Evolutionary conservation across 2,113 vertebrate species (phyloP).

Genomic region (Suncus etruscus): DNA sequence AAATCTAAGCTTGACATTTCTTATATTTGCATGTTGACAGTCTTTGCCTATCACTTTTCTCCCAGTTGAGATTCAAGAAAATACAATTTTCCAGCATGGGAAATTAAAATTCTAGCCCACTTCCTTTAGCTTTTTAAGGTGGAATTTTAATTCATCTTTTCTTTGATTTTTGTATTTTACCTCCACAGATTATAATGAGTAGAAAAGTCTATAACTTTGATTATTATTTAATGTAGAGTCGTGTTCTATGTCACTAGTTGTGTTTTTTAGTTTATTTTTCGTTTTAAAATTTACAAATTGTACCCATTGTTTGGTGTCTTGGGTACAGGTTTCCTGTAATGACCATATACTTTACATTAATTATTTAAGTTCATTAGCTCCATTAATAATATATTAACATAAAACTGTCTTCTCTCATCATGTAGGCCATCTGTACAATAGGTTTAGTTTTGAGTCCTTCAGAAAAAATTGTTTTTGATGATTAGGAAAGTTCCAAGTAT

Average conservation of each 20-base stretch:
- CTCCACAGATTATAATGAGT: not conserved
- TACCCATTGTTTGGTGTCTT: constrained; percentile 10
- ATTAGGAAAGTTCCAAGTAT: not conserved
- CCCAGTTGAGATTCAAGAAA: not conserved
- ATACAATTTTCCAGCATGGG: not conserved
- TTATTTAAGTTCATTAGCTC: constrained; percentile 72
- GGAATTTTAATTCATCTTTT: constrained; percentile 48
- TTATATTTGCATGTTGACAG: not conserved
- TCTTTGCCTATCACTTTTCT: not conserved
- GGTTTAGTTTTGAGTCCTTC: constrained; percentile 41
- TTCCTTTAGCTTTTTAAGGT: constrained; percentile 52
- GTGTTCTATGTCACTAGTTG: constrained; percentile 35
- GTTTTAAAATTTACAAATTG: constrained; percentile 47
- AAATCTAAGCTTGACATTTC: no score
- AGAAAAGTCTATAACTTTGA: not conserved
- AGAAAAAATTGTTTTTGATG: constrained; percentile 31
- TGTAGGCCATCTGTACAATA: constrained; percentile 31
- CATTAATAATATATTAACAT: constrained; percentile 53
- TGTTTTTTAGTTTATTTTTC: constrained; percentile 42
- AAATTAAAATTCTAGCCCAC: constrained; percentile 3
- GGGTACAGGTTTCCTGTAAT: constrained; percentile 26
- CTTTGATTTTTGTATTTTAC: constrained; percentile 33
- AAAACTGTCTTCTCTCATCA: constrained; percentile 17
- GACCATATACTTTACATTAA: constrained; percentile 54
- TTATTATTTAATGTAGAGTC: not conserved